phyloP scores from a whole-genome alignment of 1,140 invertebrate genomes.

The Cylas formicarius region DNA sequence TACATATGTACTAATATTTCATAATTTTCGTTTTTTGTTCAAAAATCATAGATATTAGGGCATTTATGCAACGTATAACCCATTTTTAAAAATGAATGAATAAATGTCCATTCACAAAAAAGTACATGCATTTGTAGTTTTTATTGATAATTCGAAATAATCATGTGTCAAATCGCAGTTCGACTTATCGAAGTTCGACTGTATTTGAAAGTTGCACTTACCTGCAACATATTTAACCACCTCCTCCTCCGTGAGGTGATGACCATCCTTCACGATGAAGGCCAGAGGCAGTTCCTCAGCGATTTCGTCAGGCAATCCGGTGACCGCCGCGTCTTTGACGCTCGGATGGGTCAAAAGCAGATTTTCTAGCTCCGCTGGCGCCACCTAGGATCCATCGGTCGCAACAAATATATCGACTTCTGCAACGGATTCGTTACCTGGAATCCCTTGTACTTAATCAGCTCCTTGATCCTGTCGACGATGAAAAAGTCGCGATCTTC shows the following conservation, averaged over 20 bases:
- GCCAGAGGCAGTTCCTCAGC: slow-evolving; percentile 62
- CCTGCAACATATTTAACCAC: slow-evolving; percentile 40
- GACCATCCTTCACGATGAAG: slow-evolving; percentile 52
- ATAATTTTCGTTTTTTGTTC: no score
- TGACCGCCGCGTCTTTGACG: slow-evolving; percentile 66
- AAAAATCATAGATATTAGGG: no score
- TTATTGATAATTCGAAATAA: no score
- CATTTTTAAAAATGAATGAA: no score
- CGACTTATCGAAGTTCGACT: no score
- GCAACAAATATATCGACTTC: not conserved
- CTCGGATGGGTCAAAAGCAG: slow-evolving; percentile 60
- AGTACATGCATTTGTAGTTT: no score
- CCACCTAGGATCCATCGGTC: slow-evolving; percentile 48
- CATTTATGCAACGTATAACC: no score
- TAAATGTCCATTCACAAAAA: no score
- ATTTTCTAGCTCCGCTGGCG: slow-evolving; percentile 73
- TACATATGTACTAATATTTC: no score
- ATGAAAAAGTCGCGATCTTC: slow-evolving; percentile 44
- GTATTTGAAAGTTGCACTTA: no score
- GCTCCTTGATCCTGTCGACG: slow-evolving; percentile 30
- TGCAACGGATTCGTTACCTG: slow-evolving; percentile 19
- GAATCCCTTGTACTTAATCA: slow-evolving; percentile 33
- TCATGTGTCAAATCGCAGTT: no score
- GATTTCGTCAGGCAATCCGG: slow-evolving; percentile 60
- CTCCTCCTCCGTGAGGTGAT: slow-evolving; percentile 35